These are phyloP conservation scores for Alectoris magna DNA, from an alignment of 2,797 vertebrate species.

Conservation along the genomic window DNA sequence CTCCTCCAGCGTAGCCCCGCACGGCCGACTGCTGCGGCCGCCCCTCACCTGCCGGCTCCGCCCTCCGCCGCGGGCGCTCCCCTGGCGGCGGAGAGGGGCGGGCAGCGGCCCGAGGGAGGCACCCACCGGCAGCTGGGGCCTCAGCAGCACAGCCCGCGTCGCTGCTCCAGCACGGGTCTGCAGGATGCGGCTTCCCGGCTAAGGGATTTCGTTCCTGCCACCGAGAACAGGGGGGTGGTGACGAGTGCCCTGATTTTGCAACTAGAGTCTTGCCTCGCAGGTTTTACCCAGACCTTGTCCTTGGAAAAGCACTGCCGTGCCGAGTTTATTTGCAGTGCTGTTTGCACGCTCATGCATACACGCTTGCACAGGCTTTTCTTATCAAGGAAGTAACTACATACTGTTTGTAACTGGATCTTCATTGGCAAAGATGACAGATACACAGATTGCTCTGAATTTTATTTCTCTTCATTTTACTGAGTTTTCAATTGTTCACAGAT, in stretches of 20 bases:
- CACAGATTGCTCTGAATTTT: neutral
- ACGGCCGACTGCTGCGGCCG: too few relatives aligned
- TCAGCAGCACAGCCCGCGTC: neutral
- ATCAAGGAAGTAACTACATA: neutral
- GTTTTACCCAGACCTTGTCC: accelerated
- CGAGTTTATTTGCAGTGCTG: accelerated
- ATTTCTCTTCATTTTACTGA: neutral
- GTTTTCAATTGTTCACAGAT: neutral
- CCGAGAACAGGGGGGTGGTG: neutral
- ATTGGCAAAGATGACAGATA: neutral
- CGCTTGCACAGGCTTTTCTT: neutral
- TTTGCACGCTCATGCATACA: accelerated
- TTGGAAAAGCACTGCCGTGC: neutral
- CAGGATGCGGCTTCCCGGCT: neutral
- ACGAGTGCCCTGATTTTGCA: accelerated
- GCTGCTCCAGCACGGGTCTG: neutral
- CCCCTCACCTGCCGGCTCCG: accelerated
- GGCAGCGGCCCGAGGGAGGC: too few relatives aligned
- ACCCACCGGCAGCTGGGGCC: too few relatives aligned
- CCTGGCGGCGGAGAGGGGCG: neutral
- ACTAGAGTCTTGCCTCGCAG: accelerated
- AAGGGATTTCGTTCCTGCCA: neutral
- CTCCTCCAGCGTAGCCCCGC: accelerated
- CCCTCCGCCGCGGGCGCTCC: accelerated
- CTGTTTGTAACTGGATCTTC: neutral